Evolutionary conservation across 2,797 vertebrate genomes (phyloP).

Genomic region (Botia kubotai): DNA sequence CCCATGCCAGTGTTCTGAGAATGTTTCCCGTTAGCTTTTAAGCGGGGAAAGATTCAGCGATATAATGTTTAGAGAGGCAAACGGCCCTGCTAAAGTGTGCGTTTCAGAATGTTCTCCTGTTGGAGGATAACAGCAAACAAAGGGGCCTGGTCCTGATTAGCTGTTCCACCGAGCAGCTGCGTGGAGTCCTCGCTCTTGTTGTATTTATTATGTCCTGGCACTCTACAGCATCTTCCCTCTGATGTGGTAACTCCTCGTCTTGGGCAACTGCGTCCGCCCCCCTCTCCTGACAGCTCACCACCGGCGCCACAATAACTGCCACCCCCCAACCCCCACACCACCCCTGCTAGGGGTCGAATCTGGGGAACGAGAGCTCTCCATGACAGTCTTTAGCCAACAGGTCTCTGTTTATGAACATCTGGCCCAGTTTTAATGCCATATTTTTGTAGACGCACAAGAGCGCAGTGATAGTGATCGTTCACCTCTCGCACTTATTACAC

Average conservation of each 20-base stretch:
- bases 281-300: slow-evolving; percentile 61
- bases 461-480: not conserved
- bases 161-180: slow-evolving; percentile 57
- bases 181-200: slow-evolving; percentile 61
- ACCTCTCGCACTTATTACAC: slow-evolving; percentile 6
- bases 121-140: slow-evolving; percentile 60
- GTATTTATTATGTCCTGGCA: slow-evolving; percentile 67
- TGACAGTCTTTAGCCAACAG: slow-evolving; percentile 55
- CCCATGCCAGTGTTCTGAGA: too few relatives aligned
- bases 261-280: slow-evolving; percentile 56
- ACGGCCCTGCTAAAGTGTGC: slow-evolving; percentile 8
- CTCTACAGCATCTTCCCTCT: slow-evolving; percentile 56
- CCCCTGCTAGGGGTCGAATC: slow-evolving; percentile 54
- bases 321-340: slow-evolving; percentile 44
- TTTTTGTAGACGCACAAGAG: not conserved
- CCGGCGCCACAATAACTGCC: slow-evolving; percentile 64
- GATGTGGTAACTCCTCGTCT: slow-evolving; percentile 62
- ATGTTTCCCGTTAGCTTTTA: not conserved
- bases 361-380: slow-evolving; percentile 47
- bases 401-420: slow-evolving; percentile 42
- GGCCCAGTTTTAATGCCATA: slow-evolving; percentile 1
- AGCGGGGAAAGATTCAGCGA: slow-evolving; percentile 9
- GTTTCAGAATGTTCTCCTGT: slow-evolving; percentile 48
- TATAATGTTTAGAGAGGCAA: slow-evolving; percentile 35
- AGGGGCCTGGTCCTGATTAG: slow-evolving; percentile 64